Conservation (phyloP, 2,797 vertebrate genomes). For the Antennarius maculatus region DNA sequence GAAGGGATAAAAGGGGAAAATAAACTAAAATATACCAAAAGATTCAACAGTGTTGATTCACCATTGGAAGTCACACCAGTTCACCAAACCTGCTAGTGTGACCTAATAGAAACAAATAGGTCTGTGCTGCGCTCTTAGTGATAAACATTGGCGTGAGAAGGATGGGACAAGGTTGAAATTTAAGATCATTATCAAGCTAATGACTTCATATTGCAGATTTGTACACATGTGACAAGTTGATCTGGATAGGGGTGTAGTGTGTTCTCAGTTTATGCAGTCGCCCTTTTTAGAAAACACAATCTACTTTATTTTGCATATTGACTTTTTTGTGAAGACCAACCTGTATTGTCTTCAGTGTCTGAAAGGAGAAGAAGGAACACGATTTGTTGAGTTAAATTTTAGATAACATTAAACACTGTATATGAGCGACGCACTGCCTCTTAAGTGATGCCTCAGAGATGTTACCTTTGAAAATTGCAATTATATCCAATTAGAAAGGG, state of each 20-base stretch:
- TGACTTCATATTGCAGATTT: conserved; percentile 23
- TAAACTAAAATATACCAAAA: too few species aligned
- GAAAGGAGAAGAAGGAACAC: too few species aligned
- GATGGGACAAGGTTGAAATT: conserved; percentile 45
- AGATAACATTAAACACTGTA: too few species aligned
- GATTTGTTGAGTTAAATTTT: too few species aligned
- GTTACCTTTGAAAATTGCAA: background rate
- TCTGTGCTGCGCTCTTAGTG: conserved; percentile 26
- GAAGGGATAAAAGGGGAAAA: too few species aligned
- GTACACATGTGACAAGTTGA: conserved; percentile 42
- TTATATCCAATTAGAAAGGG: background rate
- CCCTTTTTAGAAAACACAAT: conserved; percentile 11
- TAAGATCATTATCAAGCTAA: conserved; percentile 50
- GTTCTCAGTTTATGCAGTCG: background rate
- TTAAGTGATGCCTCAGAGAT: background rate
- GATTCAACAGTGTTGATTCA: conserved; percentile 7
- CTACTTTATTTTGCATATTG: too few species aligned
- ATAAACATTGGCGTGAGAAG: conserved; percentile 32
- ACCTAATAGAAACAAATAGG: conserved; percentile 39
- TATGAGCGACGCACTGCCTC: too few species aligned
- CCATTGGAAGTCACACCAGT: conserved; percentile 13
- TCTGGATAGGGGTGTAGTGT: background rate
- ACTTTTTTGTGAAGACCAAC: too few species aligned
- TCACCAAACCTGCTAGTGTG: conserved; percentile 10
- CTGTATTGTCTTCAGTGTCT: too few species aligned